Evolutionary conservation across 1,140 invertebrate genomes (phyloP), one percentile per base, ranked within the genome.

Genomic region (Aphis craccivora): DNA sequence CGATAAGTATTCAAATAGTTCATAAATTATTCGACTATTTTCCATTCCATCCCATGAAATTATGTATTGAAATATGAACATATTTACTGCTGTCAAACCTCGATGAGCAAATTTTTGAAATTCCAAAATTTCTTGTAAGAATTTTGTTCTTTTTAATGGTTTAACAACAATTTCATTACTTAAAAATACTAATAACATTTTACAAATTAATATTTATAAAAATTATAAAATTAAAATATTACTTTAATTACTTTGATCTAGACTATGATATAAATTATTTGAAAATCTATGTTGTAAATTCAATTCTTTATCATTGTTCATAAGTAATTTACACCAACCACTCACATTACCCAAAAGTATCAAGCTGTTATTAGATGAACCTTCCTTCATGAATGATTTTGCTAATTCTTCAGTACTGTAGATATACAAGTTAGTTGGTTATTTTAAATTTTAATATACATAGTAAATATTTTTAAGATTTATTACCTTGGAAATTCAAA

Each of bases 261-360:
- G 35, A 18, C 43, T 93, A 6, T 93, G 81, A 18, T 81, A 48
- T 55, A 93, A 93, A 53, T 93, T 93, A 84, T 93, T 86, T 86
- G 48, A 55, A 86, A 93, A 93, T 93, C 91, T 53, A 20, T 93
- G 67, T 86, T 93, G 91, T 55, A 93, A 40, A 84, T 93, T 93
- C 1, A 93, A 84, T 83, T 93, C 9, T 93, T 53, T 30, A 30
- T 93, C 48, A 22, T 51, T 40, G 30, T 93, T 93, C 35, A 93
- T 51, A 9, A 93, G 91, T 84, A 93, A 84, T 93, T 93, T 84
- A 83, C 35, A 93, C 91, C 91, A 93, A n/a, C 91, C 91, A 55
- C 91, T 84, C 20, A 45, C 40, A 43, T 53, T 55, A 51, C 25
- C 40, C 25, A 93, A 53, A 86, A 84, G 67, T 55, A 35, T 40